A percentile compares a stretch with the other conserved stretches of the same genome.
These are phyloP conservation scores for Caenorhabditis doughertyi DNA, from an alignment of 2,888 invertebrate genomes.

Conservation along the genomic window DNA sequence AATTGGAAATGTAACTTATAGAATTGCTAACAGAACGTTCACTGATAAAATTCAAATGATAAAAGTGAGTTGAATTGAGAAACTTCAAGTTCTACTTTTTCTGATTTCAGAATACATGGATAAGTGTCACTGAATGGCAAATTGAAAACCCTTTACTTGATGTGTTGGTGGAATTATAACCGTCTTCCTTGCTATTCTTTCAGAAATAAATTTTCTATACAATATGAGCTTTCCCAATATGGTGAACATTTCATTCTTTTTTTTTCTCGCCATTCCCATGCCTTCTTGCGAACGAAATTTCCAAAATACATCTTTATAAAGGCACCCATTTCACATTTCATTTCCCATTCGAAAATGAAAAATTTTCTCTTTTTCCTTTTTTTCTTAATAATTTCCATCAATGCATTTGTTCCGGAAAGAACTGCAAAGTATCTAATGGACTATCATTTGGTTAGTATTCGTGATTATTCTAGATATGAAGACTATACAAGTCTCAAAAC, in stretches of 20 bases:
- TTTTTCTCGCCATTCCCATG: too few species aligned
- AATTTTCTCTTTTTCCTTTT: not conserved
- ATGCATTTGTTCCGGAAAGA: not conserved
- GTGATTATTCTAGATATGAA: slow-evolving; percentile 6
- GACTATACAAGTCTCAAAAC: not conserved
- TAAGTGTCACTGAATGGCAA: not conserved
- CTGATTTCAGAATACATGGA: not conserved
- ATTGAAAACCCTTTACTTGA: too few species aligned
- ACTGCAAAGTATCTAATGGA: slow-evolving; percentile 1
- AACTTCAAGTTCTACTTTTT: not conserved
- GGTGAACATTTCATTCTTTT: too few species aligned
- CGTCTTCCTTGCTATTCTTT: too few species aligned
- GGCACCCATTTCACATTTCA: too few species aligned
- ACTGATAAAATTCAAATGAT: not conserved
- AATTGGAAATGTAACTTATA: not conserved
- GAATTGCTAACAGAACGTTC: not conserved
- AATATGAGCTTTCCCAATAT: too few species aligned
- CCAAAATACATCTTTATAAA: too few species aligned
- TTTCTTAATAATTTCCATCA: not conserved
- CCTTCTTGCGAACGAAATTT: too few species aligned
- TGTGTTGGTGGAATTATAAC: too few species aligned
- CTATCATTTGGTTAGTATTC: slow-evolving; percentile 2
- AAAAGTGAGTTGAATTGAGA: not conserved
- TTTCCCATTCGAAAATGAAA: not conserved
- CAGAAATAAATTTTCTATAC: too few species aligned